Base-by-base conservation (phyloP, 2,888 invertebrate species). In the Magallana nippona region DNA sequence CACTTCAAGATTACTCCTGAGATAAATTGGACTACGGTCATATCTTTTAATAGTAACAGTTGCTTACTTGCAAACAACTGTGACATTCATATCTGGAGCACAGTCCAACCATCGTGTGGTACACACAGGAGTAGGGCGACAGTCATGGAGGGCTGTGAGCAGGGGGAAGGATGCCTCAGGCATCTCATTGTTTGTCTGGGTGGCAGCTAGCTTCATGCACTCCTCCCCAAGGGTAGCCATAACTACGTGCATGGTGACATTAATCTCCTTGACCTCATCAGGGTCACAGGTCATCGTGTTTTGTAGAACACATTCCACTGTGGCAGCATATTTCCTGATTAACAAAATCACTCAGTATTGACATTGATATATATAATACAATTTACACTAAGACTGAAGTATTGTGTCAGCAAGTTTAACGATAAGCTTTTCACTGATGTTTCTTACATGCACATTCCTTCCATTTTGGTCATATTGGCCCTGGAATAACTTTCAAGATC, bases 381-480 rank as follows among this genome's bases (percentile, higher is more conserved):
- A 60, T n/a, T 60, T 15, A 3, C n/a, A n/a, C 8, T 2, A 27
- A 15, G 13, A 15, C 27, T 27, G 5, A 22, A 56, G 57, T 27
- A 19, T 15, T 19, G 1, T 55, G 2, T 55, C 17, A 78, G 15
- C 44, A n/a, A 78, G 0, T 78, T 17, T 10, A n/a, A 78, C 3
- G 2, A 5, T 44, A 22, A 55, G 27, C 10, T 55, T 56, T 19
- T 22, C 10, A 10, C 55, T 44, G 8, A 22, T n/a, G 56, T 57
- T 19, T 80, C 56, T 32, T 58, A 84, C 84, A 77, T 79, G 82
- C 84, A 84, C 60, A 84, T 77, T 8, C 27, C 77, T 17, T 57
- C 62, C 78, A 60, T 60, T 57, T 84, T 84, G n/a, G 71, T 32
- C 32, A 55, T 78, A 1, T 62, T 60, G n/a, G 57, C 17, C 17